phyloP scores from a whole-genome alignment of 2,113 vertebrate species.

The Labrus mixtus region DNA sequence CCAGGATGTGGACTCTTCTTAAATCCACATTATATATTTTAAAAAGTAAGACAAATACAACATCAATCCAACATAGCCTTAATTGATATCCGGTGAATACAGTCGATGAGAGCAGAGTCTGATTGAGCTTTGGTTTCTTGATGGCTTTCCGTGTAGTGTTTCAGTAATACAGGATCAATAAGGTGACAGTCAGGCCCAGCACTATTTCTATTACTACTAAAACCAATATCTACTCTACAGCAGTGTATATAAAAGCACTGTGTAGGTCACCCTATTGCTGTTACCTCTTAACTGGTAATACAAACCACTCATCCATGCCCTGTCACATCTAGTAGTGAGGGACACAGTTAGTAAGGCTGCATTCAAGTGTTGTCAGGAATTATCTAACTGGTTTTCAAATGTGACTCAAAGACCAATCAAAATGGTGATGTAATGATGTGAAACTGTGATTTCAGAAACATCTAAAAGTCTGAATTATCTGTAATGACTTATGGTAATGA shows the following conservation, averaged over 20 bases:
- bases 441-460: slow-evolving; percentile 24
- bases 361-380: slow-evolving; percentile 56
- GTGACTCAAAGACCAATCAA: slow-evolving; percentile 24
- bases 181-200: slow-evolving; percentile 40
- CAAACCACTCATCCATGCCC: slow-evolving; percentile 50
- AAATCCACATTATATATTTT: slow-evolving; percentile 17
- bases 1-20: neutral
- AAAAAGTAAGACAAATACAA: slow-evolving; percentile 2
- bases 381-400: slow-evolving; percentile 44
- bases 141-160: slow-evolving; percentile 58
- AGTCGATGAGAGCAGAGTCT: slow-evolving; percentile 58
- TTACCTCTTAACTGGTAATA: slow-evolving; percentile 38
- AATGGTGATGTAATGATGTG: slow-evolving; percentile 7
- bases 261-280: slow-evolving; percentile 21
- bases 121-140: slow-evolving; percentile 59
- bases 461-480: slow-evolving; percentile 1
- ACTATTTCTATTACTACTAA: slow-evolving; percentile 45
- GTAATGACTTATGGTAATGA: neutral
- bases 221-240: slow-evolving; percentile 30
- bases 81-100: slow-evolving; percentile 34
- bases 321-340: slow-evolving; percentile 50
- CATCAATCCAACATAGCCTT: neutral
- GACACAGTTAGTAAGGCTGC: slow-evolving; percentile 36
- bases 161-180: slow-evolving; percentile 73
- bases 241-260: slow-evolving; percentile 26